These are phyloP conservation scores for Lithophane ornitopus DNA, from an alignment of 2,888 invertebrate genomes.

Conservation along the genomic window DNA sequence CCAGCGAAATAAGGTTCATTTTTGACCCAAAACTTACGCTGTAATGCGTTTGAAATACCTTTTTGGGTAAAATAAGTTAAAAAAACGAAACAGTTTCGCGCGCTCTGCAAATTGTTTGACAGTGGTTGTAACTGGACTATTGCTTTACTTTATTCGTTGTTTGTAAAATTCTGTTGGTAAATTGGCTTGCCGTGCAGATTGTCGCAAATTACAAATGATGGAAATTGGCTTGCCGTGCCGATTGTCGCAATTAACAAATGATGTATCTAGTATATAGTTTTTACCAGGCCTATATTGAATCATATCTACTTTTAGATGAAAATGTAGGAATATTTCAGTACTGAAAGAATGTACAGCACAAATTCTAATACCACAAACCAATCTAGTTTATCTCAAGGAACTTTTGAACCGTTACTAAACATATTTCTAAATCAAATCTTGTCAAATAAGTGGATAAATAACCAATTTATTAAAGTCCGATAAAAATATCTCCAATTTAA, in stretches of 20 bases:
- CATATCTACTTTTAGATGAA: not conserved
- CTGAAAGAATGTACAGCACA: not conserved
- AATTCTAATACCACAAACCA: not conserved
- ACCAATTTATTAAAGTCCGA: not conserved
- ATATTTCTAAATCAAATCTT: not conserved
- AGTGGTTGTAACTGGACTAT: slow-evolving; percentile 47
- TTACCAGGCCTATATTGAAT: not conserved
- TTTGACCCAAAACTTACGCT: slow-evolving; percentile 9
- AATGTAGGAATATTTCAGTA: no score
- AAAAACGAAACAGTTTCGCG: slow-evolving; percentile 29
- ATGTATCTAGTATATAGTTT: not conserved
- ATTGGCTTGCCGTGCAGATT: not conserved
- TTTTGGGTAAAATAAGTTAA: slow-evolving; percentile 44
- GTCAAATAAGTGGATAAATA: no score
- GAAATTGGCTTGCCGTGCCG: not conserved
- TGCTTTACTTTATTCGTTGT: slow-evolving; percentile 19
- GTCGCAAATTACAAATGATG: not conserved
- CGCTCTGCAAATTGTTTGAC: slow-evolving; percentile 61
- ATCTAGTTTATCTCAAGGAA: not conserved
- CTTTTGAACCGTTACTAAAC: not conserved
- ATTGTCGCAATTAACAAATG: not conserved
- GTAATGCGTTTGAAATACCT: slow-evolving; percentile 33
- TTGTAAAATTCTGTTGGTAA: slow-evolving; percentile 12
- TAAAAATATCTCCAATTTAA: not conserved
- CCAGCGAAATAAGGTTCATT: not conserved